Evolutionary conservation across 2,888 invertebrate species (phyloP).

Genomic region (Fabriciana adippe): DNA sequence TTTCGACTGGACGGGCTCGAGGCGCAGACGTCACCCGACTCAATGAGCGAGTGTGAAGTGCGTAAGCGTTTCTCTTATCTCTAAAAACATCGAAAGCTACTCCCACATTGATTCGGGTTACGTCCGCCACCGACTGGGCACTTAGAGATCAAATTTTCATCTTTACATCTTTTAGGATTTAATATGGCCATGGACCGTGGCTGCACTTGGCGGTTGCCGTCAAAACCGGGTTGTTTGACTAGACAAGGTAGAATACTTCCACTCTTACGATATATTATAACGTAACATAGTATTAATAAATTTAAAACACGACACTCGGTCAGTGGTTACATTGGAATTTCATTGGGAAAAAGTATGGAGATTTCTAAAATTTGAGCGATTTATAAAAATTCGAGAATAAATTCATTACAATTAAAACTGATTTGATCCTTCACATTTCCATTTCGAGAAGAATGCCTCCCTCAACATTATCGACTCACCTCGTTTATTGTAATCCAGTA

Average conservation of each 20-base stretch:
- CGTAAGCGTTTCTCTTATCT: slow-evolving; percentile 51
- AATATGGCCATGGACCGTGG: slow-evolving; percentile 37
- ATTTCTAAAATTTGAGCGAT: slow-evolving; percentile 66
- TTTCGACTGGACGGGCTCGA: slow-evolving; percentile 64
- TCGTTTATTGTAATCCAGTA: slow-evolving; percentile 54
- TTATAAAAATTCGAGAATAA: slow-evolving; percentile 47
- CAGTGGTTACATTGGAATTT: slow-evolving; percentile 48
- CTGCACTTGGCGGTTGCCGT: slow-evolving; percentile 39
- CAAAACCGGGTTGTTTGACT: slow-evolving; percentile 43
- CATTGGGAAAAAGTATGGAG: slow-evolving; percentile 41
- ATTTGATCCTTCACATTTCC: slow-evolving; percentile 32
- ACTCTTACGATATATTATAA: slow-evolving; percentile 39
- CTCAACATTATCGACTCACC: slow-evolving; percentile 57
- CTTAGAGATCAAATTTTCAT: slow-evolving; percentile 36
- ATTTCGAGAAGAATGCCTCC: slow-evolving; percentile 37
- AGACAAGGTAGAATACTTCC: slow-evolving; percentile 39
- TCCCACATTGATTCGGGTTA: slow-evolving; percentile 53
- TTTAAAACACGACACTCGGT: slow-evolving; percentile 43
- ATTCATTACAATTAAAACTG: slow-evolving; percentile 37
- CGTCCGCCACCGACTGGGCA: slow-evolving; percentile 42
- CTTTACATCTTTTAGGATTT: slow-evolving; percentile 30
- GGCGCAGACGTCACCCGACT: slow-evolving; percentile 53
- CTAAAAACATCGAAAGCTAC: slow-evolving; percentile 61
- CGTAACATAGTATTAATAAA: slow-evolving; percentile 39
- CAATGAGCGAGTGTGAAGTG: slow-evolving; percentile 50